A percentile compares a stretch with the other conserved stretches of the same genome.
Conservation (phyloP, 2,113 vertebrate genomes). For the Pao palembangensis region DNA sequence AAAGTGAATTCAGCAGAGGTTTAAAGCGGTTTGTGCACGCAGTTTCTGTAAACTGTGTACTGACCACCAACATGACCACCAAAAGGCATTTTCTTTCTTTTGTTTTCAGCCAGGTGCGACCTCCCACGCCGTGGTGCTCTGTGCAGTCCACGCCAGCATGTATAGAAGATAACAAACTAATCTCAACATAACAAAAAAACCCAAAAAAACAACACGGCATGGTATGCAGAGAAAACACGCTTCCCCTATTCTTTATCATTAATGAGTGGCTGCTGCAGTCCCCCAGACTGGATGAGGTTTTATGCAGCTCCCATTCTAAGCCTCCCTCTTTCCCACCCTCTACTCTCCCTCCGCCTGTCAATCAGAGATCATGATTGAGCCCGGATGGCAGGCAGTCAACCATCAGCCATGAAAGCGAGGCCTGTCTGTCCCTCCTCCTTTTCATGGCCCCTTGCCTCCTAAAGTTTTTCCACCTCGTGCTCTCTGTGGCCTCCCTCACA, state of each 20-base stretch:
- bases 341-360: slow-evolving; percentile 62
- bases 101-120: slow-evolving; percentile 23
- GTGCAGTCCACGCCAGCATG: slow-evolving; percentile 23
- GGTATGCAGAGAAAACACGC: slow-evolving; percentile 55
- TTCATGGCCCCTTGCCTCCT: slow-evolving; percentile 53
- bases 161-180: slow-evolving; percentile 61
- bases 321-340: slow-evolving; percentile 55
- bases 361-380: slow-evolving; percentile 73
- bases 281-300: slow-evolving; percentile 47
- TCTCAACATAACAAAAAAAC: slow-evolving; percentile 28
- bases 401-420: slow-evolving; percentile 66
- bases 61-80: neutral
- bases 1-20: slow-evolving; percentile 31
- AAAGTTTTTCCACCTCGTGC: slow-evolving; percentile 46
- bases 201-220: slow-evolving; percentile 33
- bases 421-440: slow-evolving; percentile 54
- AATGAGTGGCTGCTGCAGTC: slow-evolving; percentile 52
- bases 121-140: slow-evolving; percentile 44
- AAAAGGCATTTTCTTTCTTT: slow-evolving; percentile 7
- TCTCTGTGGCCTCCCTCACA: slow-evolving; percentile 34
- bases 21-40: slow-evolving; percentile 27
- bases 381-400: slow-evolving; percentile 70
- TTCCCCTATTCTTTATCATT: slow-evolving; percentile 65
- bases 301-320: slow-evolving; percentile 57
- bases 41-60: slow-evolving; percentile 10